Conservation (phyloP, 2,113 vertebrate genomes). For the Fukomys damarensis region DNA sequence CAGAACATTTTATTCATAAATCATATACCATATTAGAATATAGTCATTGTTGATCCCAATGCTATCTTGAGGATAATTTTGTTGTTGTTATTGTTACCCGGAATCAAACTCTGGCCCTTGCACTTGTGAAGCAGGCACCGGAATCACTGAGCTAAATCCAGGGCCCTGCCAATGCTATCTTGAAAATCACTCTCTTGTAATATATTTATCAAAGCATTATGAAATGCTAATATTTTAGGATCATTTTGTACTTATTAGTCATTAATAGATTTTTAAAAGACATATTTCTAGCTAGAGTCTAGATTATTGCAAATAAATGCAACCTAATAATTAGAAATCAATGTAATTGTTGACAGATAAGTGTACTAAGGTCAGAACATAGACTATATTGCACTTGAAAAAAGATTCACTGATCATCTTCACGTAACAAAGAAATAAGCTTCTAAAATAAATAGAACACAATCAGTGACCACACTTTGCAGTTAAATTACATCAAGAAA, state of each 20-base stretch:
- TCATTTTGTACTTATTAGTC: constrained; percentile 16
- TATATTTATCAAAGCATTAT: background rate
- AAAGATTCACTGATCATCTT: background rate
- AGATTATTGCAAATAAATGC: background rate
- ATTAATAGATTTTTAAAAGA: constrained; percentile 27
- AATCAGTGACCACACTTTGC: background rate
- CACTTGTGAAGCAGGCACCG: too few species aligned
- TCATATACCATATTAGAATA: background rate
- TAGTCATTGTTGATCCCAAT: background rate
- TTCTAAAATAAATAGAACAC: constrained; percentile 35
- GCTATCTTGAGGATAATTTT: background rate
- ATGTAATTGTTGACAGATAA: background rate
- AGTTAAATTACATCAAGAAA: background rate
- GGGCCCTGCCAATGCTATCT: background rate
- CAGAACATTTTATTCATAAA: background rate
- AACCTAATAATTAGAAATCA: constrained; percentile 2
- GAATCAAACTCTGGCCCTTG: too few species aligned
- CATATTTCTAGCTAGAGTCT: background rate
- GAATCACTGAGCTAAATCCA: too few species aligned
- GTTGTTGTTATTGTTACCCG: too few species aligned
- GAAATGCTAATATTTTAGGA: background rate
- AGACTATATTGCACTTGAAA: background rate
- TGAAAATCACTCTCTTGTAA: constrained; percentile 23
- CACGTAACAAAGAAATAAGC: constrained; percentile 21
- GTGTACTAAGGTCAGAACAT: background rate